Evolutionary conservation across 2,113 vertebrate genomes (phyloP).

Genomic region (Cyanoramphus novaezelandiae): DNA sequence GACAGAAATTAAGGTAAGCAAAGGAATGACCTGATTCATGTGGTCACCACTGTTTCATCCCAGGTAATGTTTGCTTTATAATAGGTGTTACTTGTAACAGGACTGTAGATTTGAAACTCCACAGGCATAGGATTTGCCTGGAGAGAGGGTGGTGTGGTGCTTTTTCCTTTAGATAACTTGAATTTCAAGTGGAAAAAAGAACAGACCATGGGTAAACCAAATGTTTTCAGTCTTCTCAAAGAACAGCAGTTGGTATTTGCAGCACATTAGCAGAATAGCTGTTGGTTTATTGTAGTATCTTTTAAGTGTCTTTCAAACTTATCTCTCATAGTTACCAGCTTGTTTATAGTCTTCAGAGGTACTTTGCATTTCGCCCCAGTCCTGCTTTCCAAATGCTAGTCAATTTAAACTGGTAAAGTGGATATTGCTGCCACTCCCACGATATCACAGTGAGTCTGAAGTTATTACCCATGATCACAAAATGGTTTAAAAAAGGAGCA

Average conservation of each 20-base stretch:
- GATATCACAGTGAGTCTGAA: not conserved
- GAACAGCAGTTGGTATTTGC: not conserved
- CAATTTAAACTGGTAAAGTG: accelerated
- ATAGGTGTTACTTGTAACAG: not conserved
- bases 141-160: not conserved
- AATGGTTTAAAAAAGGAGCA: not conserved
- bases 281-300: too few relatives aligned
- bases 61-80: not conserved
- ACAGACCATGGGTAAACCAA: not conserved
- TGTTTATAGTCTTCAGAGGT: not conserved
- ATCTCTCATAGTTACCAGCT: accelerated
- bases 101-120: not conserved
- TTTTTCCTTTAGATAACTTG: not conserved
- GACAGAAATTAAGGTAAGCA: accelerated
- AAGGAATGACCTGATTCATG: not conserved
- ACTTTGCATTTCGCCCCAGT: not conserved
- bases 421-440: not conserved
- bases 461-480: not conserved
- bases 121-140: not conserved
- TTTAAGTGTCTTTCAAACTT: accelerated
- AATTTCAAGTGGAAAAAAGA: not conserved
- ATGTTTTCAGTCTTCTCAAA: accelerated
- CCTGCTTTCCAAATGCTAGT: not conserved
- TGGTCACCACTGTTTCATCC: not conserved
- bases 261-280: not conserved